Conservation (phyloP, 2,113 vertebrate genomes). For the Phalacrocorax pelagicus region DNA sequence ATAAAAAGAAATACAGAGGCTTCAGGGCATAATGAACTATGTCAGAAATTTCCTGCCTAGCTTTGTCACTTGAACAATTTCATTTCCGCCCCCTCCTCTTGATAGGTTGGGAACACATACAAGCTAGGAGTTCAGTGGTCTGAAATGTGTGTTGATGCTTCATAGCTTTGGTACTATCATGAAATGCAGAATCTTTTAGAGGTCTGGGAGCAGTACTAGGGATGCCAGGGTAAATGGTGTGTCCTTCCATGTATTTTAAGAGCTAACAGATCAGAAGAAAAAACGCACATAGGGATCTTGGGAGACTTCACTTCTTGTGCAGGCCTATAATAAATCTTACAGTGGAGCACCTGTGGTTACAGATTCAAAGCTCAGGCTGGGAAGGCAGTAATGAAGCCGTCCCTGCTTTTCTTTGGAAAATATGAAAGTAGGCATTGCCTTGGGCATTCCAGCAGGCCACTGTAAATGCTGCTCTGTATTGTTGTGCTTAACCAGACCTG, state of each 20-base stretch:
- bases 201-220: background rate
- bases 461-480: background rate
- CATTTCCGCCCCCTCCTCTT: background rate
- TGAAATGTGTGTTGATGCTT: background rate
- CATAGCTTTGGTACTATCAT: background rate
- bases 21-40: constrained; percentile 55
- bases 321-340: background rate
- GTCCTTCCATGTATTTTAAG: background rate
- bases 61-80: constrained; percentile 1
- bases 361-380: background rate
- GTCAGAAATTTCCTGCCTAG: constrained; percentile 49
- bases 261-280: background rate
- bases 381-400: background rate
- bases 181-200: background rate
- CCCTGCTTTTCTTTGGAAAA: background rate
- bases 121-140: background rate
- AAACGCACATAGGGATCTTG: background rate
- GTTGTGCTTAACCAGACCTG: background rate
- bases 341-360: background rate
- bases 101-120: background rate
- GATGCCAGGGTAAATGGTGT: background rate
- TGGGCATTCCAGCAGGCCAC: background rate
- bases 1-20: constrained; percentile 57
- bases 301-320: background rate
- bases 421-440: background rate